phyloP scores from a whole-genome alignment of 92 coral and sea anemone species.

The Porites lobata region DNA sequence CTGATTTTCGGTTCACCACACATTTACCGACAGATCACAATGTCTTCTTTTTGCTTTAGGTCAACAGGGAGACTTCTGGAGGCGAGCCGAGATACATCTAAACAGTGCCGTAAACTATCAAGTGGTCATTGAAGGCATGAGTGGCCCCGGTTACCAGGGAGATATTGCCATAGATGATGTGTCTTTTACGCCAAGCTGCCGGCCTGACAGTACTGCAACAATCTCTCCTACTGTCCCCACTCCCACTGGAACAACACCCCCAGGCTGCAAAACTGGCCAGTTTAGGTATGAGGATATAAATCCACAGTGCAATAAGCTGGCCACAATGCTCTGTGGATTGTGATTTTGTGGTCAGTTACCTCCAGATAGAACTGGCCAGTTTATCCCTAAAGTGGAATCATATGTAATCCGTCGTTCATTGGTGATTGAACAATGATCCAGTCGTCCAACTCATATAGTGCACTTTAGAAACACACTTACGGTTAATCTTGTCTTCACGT shows the following conservation, averaged over 20 bases:
- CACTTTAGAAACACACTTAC: too few species aligned
- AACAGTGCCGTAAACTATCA: constrained; percentile 81
- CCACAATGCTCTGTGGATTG: not conserved
- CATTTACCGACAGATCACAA: too few species aligned
- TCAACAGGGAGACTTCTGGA: constrained; percentile 95
- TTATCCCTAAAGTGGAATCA: too few species aligned
- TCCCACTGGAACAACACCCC: constrained; percentile 90
- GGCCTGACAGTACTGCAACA: constrained; percentile 89
- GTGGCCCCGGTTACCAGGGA: constrained; percentile 89
- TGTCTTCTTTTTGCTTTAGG: constrained; percentile 51
- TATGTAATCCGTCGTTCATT: too few species aligned
- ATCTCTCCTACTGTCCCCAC: constrained; percentile 84
- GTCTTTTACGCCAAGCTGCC: constrained; percentile 95
- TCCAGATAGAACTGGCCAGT: too few species aligned
- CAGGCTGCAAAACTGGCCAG: constrained; percentile 82
- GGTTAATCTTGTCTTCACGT: too few species aligned
- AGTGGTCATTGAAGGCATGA: constrained; percentile 88
- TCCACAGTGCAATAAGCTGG: not conserved
- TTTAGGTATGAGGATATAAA: constrained; percentile 60
- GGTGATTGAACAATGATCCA: too few species aligned
- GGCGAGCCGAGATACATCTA: constrained; percentile 84
- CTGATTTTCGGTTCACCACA: too few species aligned
- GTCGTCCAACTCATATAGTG: too few species aligned
- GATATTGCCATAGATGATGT: constrained; percentile 98
- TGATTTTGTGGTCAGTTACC: too few species aligned